Base-by-base conservation (phyloP, 2,113 vertebrate species). In the Myodes glareolus region DNA sequence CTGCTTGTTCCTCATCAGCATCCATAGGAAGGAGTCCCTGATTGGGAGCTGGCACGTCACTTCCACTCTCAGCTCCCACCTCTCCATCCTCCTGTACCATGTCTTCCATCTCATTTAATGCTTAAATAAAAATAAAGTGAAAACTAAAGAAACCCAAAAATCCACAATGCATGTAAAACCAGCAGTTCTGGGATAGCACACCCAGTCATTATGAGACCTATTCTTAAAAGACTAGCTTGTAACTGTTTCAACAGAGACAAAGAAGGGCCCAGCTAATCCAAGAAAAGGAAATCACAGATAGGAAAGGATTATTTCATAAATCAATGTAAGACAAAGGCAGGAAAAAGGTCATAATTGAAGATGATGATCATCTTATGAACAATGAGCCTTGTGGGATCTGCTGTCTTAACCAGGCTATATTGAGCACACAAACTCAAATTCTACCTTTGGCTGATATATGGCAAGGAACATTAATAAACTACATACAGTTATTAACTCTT, bases 1-100 rank as follows among this genome's bases (percentile, higher is more conserved):
- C 99, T 99, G 99, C 99, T 99, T 99, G 99, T 75, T 99, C 99
- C 97, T 99, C 99, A 55, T 99, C 99, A 10, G 98, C 97, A 76
- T 99, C 99, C 98, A 98, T 98, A 39, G 98, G 98, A 96, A 99
- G 95, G 65, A 98, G 89, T 36, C 98, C 98, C 93, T 98, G 98
- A 94, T 97, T 98, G 36, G 97, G 98, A 47, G 98, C 98, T 0
- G 99, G 90, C 21, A 97, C 77, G 65, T 98, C 98, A 0, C 97
- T 97, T 72, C 95, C 98, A 47, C 94, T 98, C 94, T 98, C 98
- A 5, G 98, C 98, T 72, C 98, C 98, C 47, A 97, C 98, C 76
- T 99, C 98, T 76, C 99, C 98, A 92, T 99, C 99, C 52, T 99
- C 99, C 91, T 99, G 99, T 0, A 98, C 99, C 94, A 99, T 97